These are phyloP conservation scores for Neomonachus schauinslandi DNA, from an alignment of 2,113 vertebrate species.

Conservation along the genomic window DNA sequence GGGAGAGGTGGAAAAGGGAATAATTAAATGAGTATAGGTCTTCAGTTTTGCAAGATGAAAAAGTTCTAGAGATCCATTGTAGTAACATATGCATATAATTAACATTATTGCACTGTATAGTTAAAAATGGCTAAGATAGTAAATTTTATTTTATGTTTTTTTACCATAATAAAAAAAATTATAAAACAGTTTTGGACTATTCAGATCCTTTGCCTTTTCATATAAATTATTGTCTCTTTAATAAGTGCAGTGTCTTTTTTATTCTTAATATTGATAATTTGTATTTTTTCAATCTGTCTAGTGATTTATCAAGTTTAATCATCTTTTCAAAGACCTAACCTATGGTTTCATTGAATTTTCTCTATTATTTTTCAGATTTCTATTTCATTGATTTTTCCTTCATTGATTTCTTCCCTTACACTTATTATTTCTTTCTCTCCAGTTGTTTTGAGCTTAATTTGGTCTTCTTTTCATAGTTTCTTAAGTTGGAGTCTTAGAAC, in stretches of 20 bases:
- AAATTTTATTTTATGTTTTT: background rate
- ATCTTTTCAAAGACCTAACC: background rate
- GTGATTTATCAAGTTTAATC: background rate
- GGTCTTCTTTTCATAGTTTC: background rate
- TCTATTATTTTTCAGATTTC: background rate
- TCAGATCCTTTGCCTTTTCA: background rate
- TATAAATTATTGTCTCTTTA: background rate
- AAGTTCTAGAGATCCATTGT: background rate
- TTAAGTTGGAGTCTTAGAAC: background rate
- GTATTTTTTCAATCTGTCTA: background rate
- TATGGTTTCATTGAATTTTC: background rate
- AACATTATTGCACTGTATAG: background rate
- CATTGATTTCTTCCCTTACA: background rate
- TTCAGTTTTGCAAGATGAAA: conserved; percentile 28
- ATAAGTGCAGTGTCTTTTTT: background rate
- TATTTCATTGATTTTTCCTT: background rate
- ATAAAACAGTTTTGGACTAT: background rate
- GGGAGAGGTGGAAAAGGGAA: no score
- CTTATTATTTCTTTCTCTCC: background rate
- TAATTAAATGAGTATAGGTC: background rate
- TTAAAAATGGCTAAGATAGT: background rate
- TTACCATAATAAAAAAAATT: background rate
- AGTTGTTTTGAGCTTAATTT: background rate
- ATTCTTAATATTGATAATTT: background rate
- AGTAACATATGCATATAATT: background rate